Evolutionary conservation across 2,113 vertebrate genomes (phyloP).

Genomic region (Ardeotis arabs): DNA sequence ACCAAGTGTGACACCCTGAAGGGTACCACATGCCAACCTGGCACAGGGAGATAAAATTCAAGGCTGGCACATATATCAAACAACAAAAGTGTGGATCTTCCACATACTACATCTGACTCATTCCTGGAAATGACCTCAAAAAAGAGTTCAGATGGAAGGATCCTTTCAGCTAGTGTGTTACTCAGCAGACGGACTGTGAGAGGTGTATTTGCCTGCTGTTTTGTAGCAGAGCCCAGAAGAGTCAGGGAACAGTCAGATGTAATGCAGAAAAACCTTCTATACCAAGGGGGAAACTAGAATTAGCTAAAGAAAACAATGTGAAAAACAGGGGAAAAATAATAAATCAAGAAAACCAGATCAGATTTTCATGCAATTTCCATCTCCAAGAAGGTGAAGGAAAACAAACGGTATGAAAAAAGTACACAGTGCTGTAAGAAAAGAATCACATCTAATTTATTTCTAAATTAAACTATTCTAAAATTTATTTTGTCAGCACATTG

Average conservation of each 20-base stretch:
- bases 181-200: not conserved
- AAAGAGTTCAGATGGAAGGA: slow-evolving; percentile 27
- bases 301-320: not conserved
- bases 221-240: not conserved
- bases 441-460: not conserved
- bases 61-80: slow-evolving; percentile 32
- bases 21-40: slow-evolving; percentile 57
- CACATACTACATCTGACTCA: slow-evolving; percentile 25
- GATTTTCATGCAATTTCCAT: not conserved
- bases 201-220: not conserved
- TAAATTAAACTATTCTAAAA: not conserved
- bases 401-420: not conserved
- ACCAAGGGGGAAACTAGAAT: not conserved
- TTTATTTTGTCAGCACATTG: not conserved
- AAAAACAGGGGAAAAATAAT: not conserved
- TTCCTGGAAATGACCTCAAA: slow-evolving; percentile 46
- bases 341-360: not conserved
- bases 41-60: slow-evolving; percentile 40
- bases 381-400: not conserved
- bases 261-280: not conserved
- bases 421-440: not conserved
- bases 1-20: slow-evolving; percentile 45
- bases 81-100: not conserved
- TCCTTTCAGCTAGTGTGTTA: slow-evolving; percentile 6
- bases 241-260: not conserved